Base-by-base conservation (phyloP, 35 echinoderm and acorn worm genomes). In the Ptychodera flava region DNA sequence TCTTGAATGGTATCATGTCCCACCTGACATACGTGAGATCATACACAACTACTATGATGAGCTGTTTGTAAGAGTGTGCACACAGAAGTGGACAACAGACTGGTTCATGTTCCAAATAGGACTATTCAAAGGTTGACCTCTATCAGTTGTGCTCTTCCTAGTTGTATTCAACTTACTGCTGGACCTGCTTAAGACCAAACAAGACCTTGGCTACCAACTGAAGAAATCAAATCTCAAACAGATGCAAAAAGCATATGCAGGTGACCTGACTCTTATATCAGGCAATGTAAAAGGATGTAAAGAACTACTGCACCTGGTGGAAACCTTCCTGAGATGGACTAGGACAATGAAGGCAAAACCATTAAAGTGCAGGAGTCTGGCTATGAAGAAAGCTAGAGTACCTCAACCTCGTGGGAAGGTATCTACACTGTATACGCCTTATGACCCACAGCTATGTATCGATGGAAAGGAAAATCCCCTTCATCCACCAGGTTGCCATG, bases 271-370 rank as follows among this genome's bases (percentile, higher is more conserved):
- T 64, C 37, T 85, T 45, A 2, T 85, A 16, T 45, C 83, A 0
- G 83, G 36, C n/a, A 45, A 35, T 1, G 83, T 85, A 31, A 1
- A 0, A 1, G 31, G 34, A 45, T 35, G 36, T 0, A 35, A 38
- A 1, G 15, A 1, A 0, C 16, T 85, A 29, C 83, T 85, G 15
- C 15, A 27, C 34, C 37, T 16, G 33, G 83, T 85, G 1, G 76
- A 85, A 15, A 27, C 38, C 22, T 85, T 85, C 36, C 38, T 85
- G 83, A 0, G 28, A 15, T 85, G 83, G 83, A 85, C 36, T 29
- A 85, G 76, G 37, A n/a, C n/a, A n/a, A 85, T 85, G 83, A 85
- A 29, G 36, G 76, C 76, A n/a, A 85, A 85, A 52, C 83, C 83
- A 1, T 16, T 37, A 12, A 85, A 85, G 37, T 85, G 36, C 1